Percentiles rank a stretch among this genome's conserved stretches.
phyloP scores from a whole-genome alignment of 2,113 vertebrate species.

The Mus pahari region DNA sequence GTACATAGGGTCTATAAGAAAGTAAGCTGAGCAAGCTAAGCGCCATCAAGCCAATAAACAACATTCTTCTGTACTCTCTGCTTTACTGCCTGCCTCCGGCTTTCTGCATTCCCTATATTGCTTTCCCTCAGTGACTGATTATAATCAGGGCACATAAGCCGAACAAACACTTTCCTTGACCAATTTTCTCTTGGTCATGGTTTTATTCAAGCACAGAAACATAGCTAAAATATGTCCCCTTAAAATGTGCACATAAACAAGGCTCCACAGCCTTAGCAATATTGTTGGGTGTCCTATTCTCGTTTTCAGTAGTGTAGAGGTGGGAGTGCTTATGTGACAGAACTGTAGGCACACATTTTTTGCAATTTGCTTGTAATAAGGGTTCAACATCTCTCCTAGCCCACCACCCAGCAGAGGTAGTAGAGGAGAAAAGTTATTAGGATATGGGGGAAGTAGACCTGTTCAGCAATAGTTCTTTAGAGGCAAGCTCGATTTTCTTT shows the following conservation, averaged over 20 bases:
- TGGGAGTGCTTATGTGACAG: not conserved
- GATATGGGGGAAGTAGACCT: no score
- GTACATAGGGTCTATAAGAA: not conserved
- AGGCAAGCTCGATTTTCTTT: no score
- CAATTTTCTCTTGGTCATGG: not conserved
- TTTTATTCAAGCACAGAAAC: not conserved
- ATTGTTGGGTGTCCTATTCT: not conserved
- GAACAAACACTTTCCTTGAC: not conserved
- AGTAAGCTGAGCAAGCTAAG: not conserved
- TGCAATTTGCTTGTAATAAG: no score
- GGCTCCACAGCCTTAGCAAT: not conserved
- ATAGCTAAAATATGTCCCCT: not conserved
- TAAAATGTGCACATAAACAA: not conserved
- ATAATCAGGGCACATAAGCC: not conserved
- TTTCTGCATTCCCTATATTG: not conserved
- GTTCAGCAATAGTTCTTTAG: no score
- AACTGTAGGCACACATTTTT: not conserved
- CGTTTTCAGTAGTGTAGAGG: not conserved
- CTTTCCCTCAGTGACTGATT: not conserved
- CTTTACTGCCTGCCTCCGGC: not conserved
- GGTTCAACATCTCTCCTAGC: no score
- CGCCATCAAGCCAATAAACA: not conserved
- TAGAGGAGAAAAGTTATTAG: no score
- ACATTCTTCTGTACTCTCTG: not conserved
- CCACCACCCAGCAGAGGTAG: no score